Evolutionary conservation across 2,888 invertebrate species (phyloP).

Genomic region (Blastobasis adustella): DNA sequence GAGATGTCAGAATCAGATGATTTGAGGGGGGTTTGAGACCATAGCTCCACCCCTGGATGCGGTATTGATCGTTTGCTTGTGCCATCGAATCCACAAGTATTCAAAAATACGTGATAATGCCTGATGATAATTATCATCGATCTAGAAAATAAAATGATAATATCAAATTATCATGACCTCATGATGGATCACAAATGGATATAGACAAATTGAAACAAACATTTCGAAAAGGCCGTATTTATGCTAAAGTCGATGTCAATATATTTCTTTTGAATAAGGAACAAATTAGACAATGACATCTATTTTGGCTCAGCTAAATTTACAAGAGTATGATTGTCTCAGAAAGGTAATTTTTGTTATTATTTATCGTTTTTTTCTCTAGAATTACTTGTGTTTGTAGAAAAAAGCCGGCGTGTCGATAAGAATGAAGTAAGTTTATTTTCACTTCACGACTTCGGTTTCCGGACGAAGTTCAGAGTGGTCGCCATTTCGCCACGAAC

Average conservation of each 20-base stretch:
- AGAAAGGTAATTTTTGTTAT: slow-evolving; percentile 44
- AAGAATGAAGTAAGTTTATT: slow-evolving; percentile 46
- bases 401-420: slow-evolving; percentile 37
- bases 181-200: too few relatives aligned
- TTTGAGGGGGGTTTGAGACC: too few relatives aligned
- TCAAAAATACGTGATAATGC: too few relatives aligned
- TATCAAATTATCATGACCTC: background rate
- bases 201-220: too few relatives aligned
- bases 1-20: too few relatives aligned
- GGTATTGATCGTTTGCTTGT: too few relatives aligned
- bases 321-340: slow-evolving; percentile 67
- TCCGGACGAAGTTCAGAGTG: slow-evolving; percentile 46
- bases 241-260: background rate
- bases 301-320: slow-evolving; percentile 67
- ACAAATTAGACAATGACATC: slow-evolving; percentile 30
- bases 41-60: too few relatives aligned
- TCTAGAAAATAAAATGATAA: too few relatives aligned
- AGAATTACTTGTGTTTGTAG: slow-evolving; percentile 15
- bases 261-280: slow-evolving; percentile 27
- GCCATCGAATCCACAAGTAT: too few relatives aligned
- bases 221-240: too few relatives aligned
- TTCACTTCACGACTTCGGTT: slow-evolving; percentile 23
- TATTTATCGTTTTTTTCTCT: slow-evolving; percentile 26
- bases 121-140: too few relatives aligned
- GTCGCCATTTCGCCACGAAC: slow-evolving; percentile 75